A percentile compares a stretch with the other conserved stretches of the same genome.
These are phyloP conservation scores for Eupsilia transversa DNA, from an alignment of 2,888 invertebrate genomes.

Conservation along the genomic window DNA sequence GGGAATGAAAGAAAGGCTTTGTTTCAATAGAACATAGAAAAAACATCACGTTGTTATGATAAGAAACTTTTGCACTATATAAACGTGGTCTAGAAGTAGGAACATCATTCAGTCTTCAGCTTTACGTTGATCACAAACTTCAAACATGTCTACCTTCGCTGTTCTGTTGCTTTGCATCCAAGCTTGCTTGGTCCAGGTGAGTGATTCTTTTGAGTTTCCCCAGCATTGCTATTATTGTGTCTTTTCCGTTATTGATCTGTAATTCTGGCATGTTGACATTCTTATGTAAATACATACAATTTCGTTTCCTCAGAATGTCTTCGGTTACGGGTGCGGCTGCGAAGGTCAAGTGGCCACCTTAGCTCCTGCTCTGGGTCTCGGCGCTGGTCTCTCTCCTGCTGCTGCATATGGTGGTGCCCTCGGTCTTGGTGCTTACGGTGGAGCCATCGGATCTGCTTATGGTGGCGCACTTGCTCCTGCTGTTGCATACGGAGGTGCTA, in stretches of 20 bases:
- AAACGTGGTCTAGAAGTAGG: too few relatives aligned
- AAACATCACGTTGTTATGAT: too few relatives aligned
- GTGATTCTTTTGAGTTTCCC: too few relatives aligned
- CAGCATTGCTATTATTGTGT: too few relatives aligned
- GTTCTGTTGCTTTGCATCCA: constrained; percentile 20
- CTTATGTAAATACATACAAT: too few relatives aligned
- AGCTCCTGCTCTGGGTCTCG: not conserved
- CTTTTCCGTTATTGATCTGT: too few relatives aligned
- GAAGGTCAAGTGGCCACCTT: not conserved
- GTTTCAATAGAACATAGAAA: not conserved
- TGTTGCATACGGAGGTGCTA: not conserved
- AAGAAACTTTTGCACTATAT: too few relatives aligned
- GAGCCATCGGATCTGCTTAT: not conserved
- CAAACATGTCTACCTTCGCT: not conserved
- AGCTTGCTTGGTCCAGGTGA: constrained; percentile 50
- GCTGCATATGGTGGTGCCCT: not conserved
- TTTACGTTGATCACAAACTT: constrained; percentile 26
- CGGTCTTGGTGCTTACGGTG: not conserved
- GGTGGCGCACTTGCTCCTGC: not conserved
- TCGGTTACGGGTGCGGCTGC: not conserved
- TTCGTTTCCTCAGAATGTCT: too few relatives aligned
- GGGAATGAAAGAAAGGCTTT: not conserved
- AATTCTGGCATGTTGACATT: too few relatives aligned
- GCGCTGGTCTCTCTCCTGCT: not conserved
- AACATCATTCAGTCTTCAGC: not conserved